Percentiles rank a stretch among this genome's conserved stretches.
Conservation (phyloP, 2,888 invertebrate species). For the Pandemis heparana region DNA sequence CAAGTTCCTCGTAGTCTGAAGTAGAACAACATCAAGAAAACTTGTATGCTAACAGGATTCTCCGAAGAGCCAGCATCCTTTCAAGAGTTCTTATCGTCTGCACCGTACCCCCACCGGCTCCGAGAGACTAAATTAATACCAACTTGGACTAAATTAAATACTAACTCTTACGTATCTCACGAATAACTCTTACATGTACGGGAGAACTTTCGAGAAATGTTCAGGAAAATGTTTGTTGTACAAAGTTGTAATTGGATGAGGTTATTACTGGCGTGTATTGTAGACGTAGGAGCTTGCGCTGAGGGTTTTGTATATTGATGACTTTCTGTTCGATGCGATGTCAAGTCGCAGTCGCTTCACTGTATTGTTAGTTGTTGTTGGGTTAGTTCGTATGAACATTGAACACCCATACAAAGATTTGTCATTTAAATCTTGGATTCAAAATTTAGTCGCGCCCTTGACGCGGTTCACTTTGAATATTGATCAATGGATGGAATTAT, state of each 20-base stretch:
- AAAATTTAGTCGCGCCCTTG: too few relatives aligned
- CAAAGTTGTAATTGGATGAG: conserved; percentile 27
- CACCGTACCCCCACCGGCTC: conserved; percentile 25
- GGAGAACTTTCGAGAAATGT: conserved; percentile 33
- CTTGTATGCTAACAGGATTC: background rate
- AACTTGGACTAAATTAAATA: conserved; percentile 43
- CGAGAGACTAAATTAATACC: conserved; percentile 36
- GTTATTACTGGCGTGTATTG: conserved; percentile 1
- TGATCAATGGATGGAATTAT: too few relatives aligned
- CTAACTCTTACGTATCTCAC: conserved; percentile 41
- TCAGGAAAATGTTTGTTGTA: conserved; percentile 37
- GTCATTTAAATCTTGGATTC: too few relatives aligned
- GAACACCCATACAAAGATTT: too few relatives aligned
- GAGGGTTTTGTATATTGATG: conserved; percentile 9
- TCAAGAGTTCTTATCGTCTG: background rate
- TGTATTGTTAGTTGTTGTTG: too few relatives aligned
- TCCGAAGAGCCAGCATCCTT: background rate
- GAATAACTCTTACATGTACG: conserved; percentile 34
- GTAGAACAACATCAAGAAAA: conserved; percentile 21
- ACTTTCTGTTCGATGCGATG: background rate
- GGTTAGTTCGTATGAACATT: too few relatives aligned
- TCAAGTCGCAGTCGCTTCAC: background rate
- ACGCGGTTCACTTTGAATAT: too few relatives aligned
- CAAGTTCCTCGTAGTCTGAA: background rate
- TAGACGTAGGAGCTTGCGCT: background rate